Evolutionary conservation across 2,888 invertebrate genomes (phyloP).

Genomic region (Eupithecia subumbrata): DNA sequence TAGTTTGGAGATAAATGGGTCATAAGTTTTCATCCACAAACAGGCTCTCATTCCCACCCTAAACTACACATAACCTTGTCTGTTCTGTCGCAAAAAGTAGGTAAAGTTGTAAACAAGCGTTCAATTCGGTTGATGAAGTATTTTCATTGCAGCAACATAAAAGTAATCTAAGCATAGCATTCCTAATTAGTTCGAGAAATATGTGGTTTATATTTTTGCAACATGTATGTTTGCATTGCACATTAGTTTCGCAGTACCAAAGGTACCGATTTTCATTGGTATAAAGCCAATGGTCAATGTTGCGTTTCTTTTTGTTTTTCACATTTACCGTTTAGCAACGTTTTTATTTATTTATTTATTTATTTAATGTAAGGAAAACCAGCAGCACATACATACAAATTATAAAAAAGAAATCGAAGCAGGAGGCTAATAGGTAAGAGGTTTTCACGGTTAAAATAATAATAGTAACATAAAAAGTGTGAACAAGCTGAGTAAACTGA

Average conservation of each 20-base stretch:
- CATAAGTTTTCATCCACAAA: neutral
- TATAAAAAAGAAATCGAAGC: too few relatives aligned
- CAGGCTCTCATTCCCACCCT: neutral
- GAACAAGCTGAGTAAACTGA: too few relatives aligned
- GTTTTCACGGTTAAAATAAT: too few relatives aligned
- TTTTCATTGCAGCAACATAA: slow-evolving; percentile 6
- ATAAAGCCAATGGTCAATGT: neutral
- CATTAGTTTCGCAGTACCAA: neutral
- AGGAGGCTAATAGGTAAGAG: too few relatives aligned
- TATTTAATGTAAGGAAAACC: too few relatives aligned
- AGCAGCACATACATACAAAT: too few relatives aligned
- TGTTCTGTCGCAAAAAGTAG: neutral
- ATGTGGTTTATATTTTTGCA: neutral
- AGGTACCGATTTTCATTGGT: neutral
- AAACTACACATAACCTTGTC: neutral
- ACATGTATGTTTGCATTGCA: neutral
- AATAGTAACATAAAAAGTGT: too few relatives aligned
- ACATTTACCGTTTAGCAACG: neutral
- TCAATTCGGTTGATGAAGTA: neutral
- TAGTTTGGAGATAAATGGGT: too few relatives aligned
- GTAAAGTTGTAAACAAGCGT: neutral
- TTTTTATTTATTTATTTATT: too few relatives aligned
- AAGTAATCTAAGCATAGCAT: slow-evolving; percentile 5
- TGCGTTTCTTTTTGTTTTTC: neutral
- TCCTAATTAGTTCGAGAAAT: slow-evolving; percentile 7